Evolutionary conservation across 2,888 invertebrate genomes (phyloP).

Genomic region (Diabrotica balteata): DNA sequence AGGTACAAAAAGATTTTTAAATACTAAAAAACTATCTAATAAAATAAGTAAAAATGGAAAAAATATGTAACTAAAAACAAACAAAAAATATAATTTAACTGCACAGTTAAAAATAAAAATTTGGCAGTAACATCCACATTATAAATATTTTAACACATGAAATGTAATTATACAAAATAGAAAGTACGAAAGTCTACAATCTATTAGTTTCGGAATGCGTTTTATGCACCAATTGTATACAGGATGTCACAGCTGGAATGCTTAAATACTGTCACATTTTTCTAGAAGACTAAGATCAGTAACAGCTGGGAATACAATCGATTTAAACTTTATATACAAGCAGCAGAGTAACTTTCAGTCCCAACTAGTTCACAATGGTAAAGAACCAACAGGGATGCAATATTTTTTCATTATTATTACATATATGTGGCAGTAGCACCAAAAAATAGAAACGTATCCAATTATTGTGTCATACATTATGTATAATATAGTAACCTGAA

Average conservation of each 20-base stretch:
- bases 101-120: slow-evolving; percentile 53
- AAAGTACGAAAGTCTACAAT: slow-evolving; percentile 50
- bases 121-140: slow-evolving; percentile 56
- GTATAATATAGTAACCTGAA: no score
- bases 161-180: slow-evolving; percentile 41
- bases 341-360: no score
- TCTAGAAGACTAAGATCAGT: no score
- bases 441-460: no score
- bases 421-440: no score
- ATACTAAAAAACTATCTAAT: slow-evolving; percentile 37
- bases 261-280: no score
- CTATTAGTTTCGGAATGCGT: slow-evolving; percentile 55
- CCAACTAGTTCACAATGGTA: no score
- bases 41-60: slow-evolving; percentile 50
- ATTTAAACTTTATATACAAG: no score
- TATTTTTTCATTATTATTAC: no score
- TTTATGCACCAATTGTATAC: slow-evolving; percentile 49
- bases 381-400: no score
- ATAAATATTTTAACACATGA: slow-evolving; percentile 45
- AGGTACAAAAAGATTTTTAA: slow-evolving; percentile 49
- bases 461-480: no score
- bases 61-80: slow-evolving; percentile 53
- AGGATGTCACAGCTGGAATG: slow-evolving; percentile 10
- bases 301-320: no score
- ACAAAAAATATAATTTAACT: slow-evolving; percentile 50